These are phyloP conservation scores for Gallinago media DNA, from an alignment of 2,113 vertebrate species.

Conservation along the genomic window DNA sequence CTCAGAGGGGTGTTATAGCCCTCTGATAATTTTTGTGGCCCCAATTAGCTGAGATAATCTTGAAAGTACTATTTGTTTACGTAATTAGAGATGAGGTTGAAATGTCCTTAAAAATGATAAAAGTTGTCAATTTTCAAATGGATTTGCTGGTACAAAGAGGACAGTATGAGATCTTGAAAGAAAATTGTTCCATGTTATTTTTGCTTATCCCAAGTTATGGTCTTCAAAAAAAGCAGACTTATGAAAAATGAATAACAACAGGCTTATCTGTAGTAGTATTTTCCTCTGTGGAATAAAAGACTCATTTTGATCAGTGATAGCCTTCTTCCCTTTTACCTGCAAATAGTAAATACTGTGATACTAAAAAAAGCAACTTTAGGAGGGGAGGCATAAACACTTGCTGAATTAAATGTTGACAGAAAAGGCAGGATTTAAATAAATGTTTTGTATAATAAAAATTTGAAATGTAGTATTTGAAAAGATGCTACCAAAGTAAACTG, in stretches of 20 bases:
- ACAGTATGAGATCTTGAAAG: not conserved
- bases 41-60: not conserved
- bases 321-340: not conserved
- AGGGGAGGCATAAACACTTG: not conserved
- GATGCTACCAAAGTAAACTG: not conserved
- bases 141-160: not conserved
- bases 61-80: not conserved
- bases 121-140: not conserved
- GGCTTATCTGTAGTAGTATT: not conserved
- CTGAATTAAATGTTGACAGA: not conserved
- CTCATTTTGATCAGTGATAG: not conserved
- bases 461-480: not conserved
- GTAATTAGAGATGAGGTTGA: not conserved
- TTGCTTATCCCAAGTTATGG: not conserved
- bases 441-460: not conserved
- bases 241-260: not conserved
- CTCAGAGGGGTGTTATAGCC: not conserved
- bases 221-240: not conserved
- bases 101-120: not conserved
- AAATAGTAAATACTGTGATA: not conserved
- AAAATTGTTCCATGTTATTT: not conserved
- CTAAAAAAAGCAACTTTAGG: not conserved
- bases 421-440: not conserved
- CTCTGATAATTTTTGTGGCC: not conserved
- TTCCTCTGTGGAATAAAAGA: not conserved